Base-by-base conservation (phyloP, 2,113 vertebrate genomes). In the Chitala chitala region DNA sequence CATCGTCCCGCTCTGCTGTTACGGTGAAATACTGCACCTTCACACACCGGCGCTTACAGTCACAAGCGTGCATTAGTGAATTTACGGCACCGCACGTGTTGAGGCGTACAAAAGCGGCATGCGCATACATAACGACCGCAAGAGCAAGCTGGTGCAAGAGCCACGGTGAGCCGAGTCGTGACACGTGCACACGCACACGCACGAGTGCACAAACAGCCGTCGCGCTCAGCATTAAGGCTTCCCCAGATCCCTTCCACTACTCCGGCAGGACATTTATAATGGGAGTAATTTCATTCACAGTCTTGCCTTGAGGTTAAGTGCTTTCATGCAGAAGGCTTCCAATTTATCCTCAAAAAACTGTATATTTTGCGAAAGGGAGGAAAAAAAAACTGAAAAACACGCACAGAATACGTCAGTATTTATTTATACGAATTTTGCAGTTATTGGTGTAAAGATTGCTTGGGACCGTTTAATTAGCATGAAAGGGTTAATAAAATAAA, bases 351-450 rank as follows among this genome's bases (percentile, higher is more conserved):
- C 55, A 51, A 51, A 72, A 50, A 68, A 24, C 63, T 86, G 82
- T 88, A 81, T 87, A 84, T 89, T 86, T 86, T 81, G 61, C 24
- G 74, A 81, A 26, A 36, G 56, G 79, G 77, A 42, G 77, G 53
- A 76, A 76, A 78, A 78, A 76, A 54, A 79, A 29, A 46, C 7
- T 13, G 69, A 69, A 70, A 71, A 70, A 79, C 75, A 81, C 63
- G 75, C 69, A 53, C 53, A 29, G 42, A 9, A 8, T 26, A 40
- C 38, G 31, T 72, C 31, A n/a, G 76, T 78, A 78, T 79, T 73
- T 75, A 66, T 82, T 78, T 72, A 68, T 76, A 61, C 79, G 73
- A 68, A 69, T 65, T n/a, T 22, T 65, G 68, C 77, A 87, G 86
- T 88, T 86, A 87, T 76, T 76, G 78, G 72, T 75, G 82, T 75